Conservation (phyloP, 1,140 invertebrate genomes). For the Saxidomus purpurata region DNA sequence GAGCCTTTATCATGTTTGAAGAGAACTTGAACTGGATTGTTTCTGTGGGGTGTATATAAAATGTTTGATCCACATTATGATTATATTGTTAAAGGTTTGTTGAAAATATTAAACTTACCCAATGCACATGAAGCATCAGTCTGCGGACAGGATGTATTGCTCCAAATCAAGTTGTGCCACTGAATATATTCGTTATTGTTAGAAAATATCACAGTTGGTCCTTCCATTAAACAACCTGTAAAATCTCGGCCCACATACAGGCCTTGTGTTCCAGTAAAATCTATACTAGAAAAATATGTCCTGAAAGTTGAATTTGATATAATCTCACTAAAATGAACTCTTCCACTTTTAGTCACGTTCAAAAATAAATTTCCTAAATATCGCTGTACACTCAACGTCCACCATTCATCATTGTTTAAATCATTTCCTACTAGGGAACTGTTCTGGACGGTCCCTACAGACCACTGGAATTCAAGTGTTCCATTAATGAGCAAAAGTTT, state of each 20-base stretch:
- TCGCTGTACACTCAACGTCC: constrained; percentile 15
- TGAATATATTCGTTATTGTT: background rate
- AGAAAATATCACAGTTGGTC: constrained; percentile 63
- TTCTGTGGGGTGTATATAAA: no score
- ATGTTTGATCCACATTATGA: no score
- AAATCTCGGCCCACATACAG: constrained; percentile 41
- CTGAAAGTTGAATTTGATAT: constrained; percentile 60
- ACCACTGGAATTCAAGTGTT: constrained; percentile 49
- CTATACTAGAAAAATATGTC: constrained; percentile 46
- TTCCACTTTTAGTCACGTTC: constrained; percentile 44
- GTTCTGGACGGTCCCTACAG: background rate
- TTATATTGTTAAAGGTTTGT: no score
- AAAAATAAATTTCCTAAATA: constrained; percentile 60
- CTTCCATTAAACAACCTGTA: constrained; percentile 60
- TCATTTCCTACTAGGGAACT: background rate
- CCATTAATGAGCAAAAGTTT: constrained; percentile 49
- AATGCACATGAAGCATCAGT: constrained; percentile 20
- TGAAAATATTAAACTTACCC: constrained; percentile 27
- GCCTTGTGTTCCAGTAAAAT: constrained; percentile 18
- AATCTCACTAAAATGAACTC: constrained; percentile 39
- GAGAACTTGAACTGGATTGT: no score
- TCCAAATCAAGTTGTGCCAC: constrained; percentile 38
- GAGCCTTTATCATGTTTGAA: no score
- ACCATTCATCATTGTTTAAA: constrained; percentile 62
- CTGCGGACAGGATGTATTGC: constrained; percentile 45